Evolutionary conservation across 2,888 invertebrate genomes (phyloP).

Genomic region (Didymodactylos carnosus): DNA sequence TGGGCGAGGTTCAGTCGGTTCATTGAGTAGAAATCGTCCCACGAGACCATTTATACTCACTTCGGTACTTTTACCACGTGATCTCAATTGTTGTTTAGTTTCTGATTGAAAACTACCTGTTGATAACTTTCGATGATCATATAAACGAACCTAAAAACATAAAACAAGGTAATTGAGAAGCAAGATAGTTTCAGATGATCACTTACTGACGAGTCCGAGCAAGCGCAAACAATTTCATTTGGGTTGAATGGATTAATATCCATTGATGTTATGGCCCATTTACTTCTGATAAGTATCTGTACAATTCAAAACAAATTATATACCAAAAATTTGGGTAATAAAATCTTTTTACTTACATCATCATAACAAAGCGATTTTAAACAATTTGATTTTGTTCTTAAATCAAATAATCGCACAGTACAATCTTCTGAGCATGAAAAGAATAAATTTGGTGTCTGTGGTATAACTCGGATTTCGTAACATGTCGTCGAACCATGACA

Average conservation of each 20-base stretch:
- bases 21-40: neutral
- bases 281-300: slow-evolving; percentile 49
- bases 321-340: too few species aligned
- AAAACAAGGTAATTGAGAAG: neutral
- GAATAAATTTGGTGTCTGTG: slow-evolving; percentile 36
- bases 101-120: slow-evolving; percentile 19
- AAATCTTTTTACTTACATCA: too few species aligned
- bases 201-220: slow-evolving; percentile 45
- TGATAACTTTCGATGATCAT: slow-evolving; percentile 44
- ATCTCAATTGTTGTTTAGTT: too few species aligned
- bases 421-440: slow-evolving; percentile 59
- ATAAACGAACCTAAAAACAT: slow-evolving; percentile 41
- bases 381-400: slow-evolving; percentile 47
- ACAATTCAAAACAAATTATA: too few species aligned
- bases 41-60: neutral
- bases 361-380: slow-evolving; percentile 39
- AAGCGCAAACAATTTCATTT: slow-evolving; percentile 53
- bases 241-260: slow-evolving; percentile 49
- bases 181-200: neutral
- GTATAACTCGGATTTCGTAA: slow-evolving; percentile 1
- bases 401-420: slow-evolving; percentile 59
- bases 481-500: slow-evolving; percentile 29
- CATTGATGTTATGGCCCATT: slow-evolving; percentile 54
- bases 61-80: neutral
- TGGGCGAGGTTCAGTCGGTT: neutral